Evolutionary conservation across 92 coral and sea anemone species (phyloP), one percentile per base, ranked within the genome.

Genomic region (Galaxea fascicularis): DNA sequence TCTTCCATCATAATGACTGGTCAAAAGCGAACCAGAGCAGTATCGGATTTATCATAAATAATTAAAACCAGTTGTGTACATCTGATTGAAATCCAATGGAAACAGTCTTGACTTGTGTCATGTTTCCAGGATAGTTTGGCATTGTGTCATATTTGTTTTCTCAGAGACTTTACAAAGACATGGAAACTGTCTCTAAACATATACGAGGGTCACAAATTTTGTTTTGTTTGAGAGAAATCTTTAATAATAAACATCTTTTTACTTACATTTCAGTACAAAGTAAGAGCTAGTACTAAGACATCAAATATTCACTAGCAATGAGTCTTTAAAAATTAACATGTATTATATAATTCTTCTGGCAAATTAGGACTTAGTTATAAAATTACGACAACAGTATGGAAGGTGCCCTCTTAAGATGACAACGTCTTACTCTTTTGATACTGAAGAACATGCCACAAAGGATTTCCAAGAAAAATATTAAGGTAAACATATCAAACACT

Each of bases 171-270:
- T 17, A 20, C 47, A 67, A 5, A 14, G 5, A 67, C 47, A 30
- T 26, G 24, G n/a, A 31, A 29, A 1, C 30, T 21, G 31, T 67
- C 51, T 17, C 20, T 35, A 8, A 14, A 53, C 63, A 57, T 1
- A 57, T 0, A 26, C 25, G 11, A 49, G 13, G 26, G 8, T 52
- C 4, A 28, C n/a, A 22, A 21, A n/a, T 10, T 20, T 10, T 20
- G n/a, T 21, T 56, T 3, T 9, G 30, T 30, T 75, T 30, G 5
- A 75, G 56, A 28, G 52, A 15, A 58, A 30, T 30, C 66, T 75
- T 75, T 75, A 49, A 57, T 75, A 30, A 57, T 15, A 26, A 30
- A 17, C 21, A 49, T 73, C 16, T 56, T 52, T 80, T 72, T 52
- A 27, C 56, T 27, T 29, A 74, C 63, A 74, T 10, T n/a, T n/a